Base-by-base conservation (phyloP, 2,113 vertebrate species). In the Dasyprocta punctata region DNA sequence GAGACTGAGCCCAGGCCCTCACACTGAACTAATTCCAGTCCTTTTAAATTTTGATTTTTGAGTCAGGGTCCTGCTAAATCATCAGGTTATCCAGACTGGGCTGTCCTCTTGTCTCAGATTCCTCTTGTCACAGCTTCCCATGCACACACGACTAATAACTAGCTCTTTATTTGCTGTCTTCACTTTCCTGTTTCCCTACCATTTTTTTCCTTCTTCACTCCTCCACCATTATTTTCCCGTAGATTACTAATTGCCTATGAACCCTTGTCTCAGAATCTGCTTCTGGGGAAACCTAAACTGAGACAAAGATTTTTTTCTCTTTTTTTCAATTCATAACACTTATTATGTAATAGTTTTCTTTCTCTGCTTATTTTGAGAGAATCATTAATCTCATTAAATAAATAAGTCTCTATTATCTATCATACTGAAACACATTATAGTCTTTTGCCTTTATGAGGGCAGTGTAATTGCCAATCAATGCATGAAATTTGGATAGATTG, bases 301-400 rank as follows among this genome's bases (percentile, higher is more conserved):
- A 65, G 47, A 73, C 22, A 83, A 84, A 20, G 4, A 17, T 86
- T 82, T 65, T 44, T 56, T 71, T 75, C 14, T 30, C 16, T 58
- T 30, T 3, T 3, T 87, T 73, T 92, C 44, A 92, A 71, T 92
- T 87, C 30, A 73, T 94, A 89, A 60, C 10, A 16, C 60, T 9
- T 54, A 7, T 81, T 90, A 78, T 82, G 33, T 65, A 75, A 69
- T 56, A 61, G 33, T 77, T 92, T 86, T 26, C 38, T 14, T 95
- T 8, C 44, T 63, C 41, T 77, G 26, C 19, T 78, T 78, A 83
- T 58, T 14, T 95, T 82, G 71, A 47, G 52, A 96, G 56, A 82
- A 93, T 97, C 52, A 77, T 61, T 91, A 91, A 60, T 41, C 49
- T 85, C 24, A 94, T 85, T 95, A 94, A 90, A 44, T 90, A 96